Percentiles rank a stretch among this genome's conserved stretches.
These are phyloP conservation scores for Choreutis nemorana DNA, from an alignment of 2,888 invertebrate genomes.

Conservation along the genomic window DNA sequence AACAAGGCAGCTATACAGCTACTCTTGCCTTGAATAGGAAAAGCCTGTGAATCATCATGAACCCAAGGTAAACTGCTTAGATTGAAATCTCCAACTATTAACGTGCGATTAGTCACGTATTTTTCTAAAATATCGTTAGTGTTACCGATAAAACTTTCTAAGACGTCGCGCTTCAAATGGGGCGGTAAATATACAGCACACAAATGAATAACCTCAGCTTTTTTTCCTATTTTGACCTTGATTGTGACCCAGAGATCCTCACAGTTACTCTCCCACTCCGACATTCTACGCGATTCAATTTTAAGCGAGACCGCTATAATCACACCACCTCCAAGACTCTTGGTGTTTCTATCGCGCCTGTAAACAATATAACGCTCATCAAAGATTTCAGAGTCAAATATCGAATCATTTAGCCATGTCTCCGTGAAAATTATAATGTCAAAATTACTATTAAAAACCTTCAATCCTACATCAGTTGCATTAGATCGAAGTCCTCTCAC, in stretches of 20 bases:
- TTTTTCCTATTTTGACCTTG: background rate
- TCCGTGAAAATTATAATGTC: slow-evolving; percentile 10
- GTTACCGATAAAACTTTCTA: too few species aligned
- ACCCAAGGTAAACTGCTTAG: too few species aligned
- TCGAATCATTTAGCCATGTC: slow-evolving; percentile 9
- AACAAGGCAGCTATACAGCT: too few species aligned
- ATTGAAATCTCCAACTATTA: too few species aligned
- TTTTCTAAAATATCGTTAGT: too few species aligned
- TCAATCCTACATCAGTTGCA: slow-evolving; percentile 9
- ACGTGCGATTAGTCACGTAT: too few species aligned
- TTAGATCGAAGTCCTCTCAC: slow-evolving; percentile 12
- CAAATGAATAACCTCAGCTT: background rate
- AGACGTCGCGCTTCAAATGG: too few species aligned
- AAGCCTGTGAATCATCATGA: too few species aligned
- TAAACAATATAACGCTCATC: slow-evolving; percentile 11
- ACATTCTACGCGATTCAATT: slow-evolving; percentile 3
- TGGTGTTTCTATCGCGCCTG: slow-evolving; percentile 10
- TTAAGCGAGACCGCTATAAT: slow-evolving; percentile 6
- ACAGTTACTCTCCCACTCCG: slow-evolving; percentile 1
- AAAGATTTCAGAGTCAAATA: slow-evolving; percentile 11
- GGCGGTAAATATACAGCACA: slow-evolving; percentile 7
- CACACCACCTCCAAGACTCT: slow-evolving; percentile 5
- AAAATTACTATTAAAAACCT: slow-evolving; percentile 10
- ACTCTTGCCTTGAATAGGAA: too few species aligned
- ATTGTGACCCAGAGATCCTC: slow-evolving; percentile 8